Evolutionary conservation across 2,113 vertebrate genomes (phyloP), one percentile per base, ranked within the genome.

Genomic region (Labeo rohita): DNA sequence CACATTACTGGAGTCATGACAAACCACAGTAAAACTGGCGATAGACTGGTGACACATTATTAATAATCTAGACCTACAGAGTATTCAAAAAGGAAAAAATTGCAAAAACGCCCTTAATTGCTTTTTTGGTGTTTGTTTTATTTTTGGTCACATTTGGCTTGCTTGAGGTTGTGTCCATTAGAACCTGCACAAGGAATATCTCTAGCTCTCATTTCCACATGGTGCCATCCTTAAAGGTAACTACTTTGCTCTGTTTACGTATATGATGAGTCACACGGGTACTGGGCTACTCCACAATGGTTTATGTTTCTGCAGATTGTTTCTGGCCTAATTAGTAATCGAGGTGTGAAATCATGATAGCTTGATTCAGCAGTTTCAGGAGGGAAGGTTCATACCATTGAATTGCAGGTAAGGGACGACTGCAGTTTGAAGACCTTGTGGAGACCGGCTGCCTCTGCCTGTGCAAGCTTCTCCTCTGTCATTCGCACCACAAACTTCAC

Each of bases 371-470:
- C 59, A 78, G 21, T 16, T 39, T 63, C 28, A 72, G 28, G 18
- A 23, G 56, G 39, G 43, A 4, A 61, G 83, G 4, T 18, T 9
- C 66, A 93, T 95, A 97, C 98, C 98, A 99, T 99, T 65, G 98
- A 99, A 95, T 99, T 99, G 93, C 98, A 99, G 91, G 98, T 99
- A 88, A 99, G 97, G 88, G 95, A 96, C 88, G 98, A 98, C 90
- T 99, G 98, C 89, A 99, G 96, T 89, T 99, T 99, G 93, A 99
- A 99, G 87, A 99, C 97, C 93, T 99, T 99, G 93, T 99, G 98
- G 70, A 99, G 93, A 16, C 98, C 98, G 28, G 94, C 97, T 65
- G 97, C 95, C 93, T 99, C 98, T n/a, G 98, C 98, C 90, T 99
- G 97, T 39, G 96, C 95, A 89, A 99, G 96, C 81, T 99, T 99